These are phyloP conservation scores for Busseola fusca DNA, from an alignment of 2,888 invertebrate species.

Conservation along the genomic window DNA sequence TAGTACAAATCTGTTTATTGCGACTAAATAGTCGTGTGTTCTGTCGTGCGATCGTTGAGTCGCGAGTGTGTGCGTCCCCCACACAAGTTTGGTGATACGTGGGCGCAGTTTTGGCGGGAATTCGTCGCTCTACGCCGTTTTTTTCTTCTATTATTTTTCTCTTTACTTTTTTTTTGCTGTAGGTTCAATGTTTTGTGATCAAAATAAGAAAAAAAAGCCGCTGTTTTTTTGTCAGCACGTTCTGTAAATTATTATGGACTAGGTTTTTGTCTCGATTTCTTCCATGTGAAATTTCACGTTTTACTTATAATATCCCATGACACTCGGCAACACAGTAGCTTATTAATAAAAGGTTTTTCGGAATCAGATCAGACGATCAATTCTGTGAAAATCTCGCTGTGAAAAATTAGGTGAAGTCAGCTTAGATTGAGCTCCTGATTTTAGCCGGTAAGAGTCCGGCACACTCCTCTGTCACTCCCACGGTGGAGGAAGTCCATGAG, in stretches of 20 bases:
- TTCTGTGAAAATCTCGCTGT: too few species aligned
- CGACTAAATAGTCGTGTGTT: constrained; percentile 48
- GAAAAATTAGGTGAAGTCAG: too few species aligned
- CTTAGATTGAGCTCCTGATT: too few species aligned
- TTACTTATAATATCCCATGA: background rate
- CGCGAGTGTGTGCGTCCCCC: constrained; percentile 71
- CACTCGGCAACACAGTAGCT: background rate
- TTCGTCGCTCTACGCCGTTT: constrained; percentile 75
- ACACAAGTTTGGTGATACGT: constrained; percentile 89
- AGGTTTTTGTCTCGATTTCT: too few species aligned
- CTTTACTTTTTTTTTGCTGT: constrained; percentile 45
- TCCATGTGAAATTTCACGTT: too few species aligned
- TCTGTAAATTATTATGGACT: background rate
- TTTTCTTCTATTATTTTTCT: constrained; percentile 54
- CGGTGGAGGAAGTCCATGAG: too few species aligned
- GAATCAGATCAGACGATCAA: too few species aligned
- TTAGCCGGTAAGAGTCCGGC: too few species aligned
- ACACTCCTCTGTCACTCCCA: too few species aligned
- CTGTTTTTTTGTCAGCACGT: background rate
- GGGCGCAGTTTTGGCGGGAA: constrained; percentile 88
- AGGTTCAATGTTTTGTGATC: constrained; percentile 11
- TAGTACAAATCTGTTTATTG: background rate
- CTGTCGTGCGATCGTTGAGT: constrained; percentile 66
- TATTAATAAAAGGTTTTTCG: background rate
- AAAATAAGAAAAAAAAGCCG: constrained; percentile 16